phyloP scores from a whole-genome alignment of 2,888 invertebrate species.

The Cephus runcator region DNA sequence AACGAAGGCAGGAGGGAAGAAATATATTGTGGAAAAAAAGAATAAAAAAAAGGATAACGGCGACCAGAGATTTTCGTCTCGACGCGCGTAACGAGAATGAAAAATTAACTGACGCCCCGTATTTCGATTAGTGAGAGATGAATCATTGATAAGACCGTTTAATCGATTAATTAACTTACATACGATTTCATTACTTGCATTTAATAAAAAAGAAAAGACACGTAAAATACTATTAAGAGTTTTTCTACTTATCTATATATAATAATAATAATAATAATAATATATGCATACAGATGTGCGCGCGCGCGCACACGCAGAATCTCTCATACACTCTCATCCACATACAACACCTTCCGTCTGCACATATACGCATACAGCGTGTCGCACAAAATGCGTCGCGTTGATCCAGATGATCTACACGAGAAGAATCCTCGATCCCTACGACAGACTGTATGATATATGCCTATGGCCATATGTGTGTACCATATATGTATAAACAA shows the following conservation, averaged over 20 bases:
- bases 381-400: too few species aligned
- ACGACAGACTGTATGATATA: too few species aligned
- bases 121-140: constrained; percentile 41
- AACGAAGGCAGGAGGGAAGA: constrained; percentile 21
- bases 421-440: not conserved
- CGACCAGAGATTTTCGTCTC: constrained; percentile 25
- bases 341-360: constrained; percentile 7
- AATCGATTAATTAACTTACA: constrained; percentile 28
- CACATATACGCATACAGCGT: constrained; percentile 26
- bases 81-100: not conserved
- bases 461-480: too few species aligned
- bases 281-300: not conserved
- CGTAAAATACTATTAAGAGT: constrained; percentile 32
- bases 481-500: too few species aligned
- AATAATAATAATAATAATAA: not conserved
- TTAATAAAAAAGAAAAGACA: constrained; percentile 38
- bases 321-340: constrained; percentile 28
- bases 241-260: constrained; percentile 22
- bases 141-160: constrained; percentile 35
- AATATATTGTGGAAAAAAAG: constrained; percentile 12
- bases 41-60: constrained; percentile 18
- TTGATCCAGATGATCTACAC: too few species aligned
- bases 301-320: constrained; percentile 30
- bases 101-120: constrained; percentile 15
- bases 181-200: constrained; percentile 48